These are phyloP conservation scores for Cossypha dichroa DNA, from an alignment of 2,797 vertebrate genomes.

Conservation along the genomic window DNA sequence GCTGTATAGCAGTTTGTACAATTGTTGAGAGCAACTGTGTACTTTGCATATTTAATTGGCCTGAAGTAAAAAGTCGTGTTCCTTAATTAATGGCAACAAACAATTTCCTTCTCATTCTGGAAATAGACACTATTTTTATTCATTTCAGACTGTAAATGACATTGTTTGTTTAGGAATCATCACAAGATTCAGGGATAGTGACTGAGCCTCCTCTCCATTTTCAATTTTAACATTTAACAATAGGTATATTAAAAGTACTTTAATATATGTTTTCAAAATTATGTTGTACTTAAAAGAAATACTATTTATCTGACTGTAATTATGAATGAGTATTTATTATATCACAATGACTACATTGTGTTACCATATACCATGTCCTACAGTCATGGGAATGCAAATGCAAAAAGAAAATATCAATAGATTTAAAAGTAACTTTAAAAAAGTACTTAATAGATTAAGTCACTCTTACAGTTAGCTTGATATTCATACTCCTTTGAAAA, in stretches of 20 bases:
- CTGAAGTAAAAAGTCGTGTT: not conserved
- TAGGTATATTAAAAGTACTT: not conserved
- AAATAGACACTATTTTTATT: not conserved
- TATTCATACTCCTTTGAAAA: not conserved
- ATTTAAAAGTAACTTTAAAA: not conserved
- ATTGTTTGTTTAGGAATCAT: not conserved
- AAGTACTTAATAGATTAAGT: not conserved
- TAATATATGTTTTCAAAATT: not conserved
- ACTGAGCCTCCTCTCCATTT: not conserved
- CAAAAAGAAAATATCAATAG: not conserved
- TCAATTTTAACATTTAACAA: not conserved
- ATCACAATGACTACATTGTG: not conserved
- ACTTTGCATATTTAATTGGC: slow-evolving; percentile 8
- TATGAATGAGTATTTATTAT: not conserved
- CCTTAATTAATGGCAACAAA: not conserved
- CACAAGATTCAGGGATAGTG: not conserved
- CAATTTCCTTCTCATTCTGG: not conserved
- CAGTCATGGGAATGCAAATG: not conserved
- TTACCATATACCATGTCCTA: not conserved
- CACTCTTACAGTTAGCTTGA: not conserved
- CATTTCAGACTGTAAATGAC: not conserved
- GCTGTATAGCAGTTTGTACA: not conserved
- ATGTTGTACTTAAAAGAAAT: not conserved
- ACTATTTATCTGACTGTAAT: not conserved
- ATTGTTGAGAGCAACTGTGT: not conserved